Percentiles rank a stretch among this genome's conserved stretches.
Conservation (phyloP, 2,888 invertebrate genomes). For the Leucophora obtusa region DNA sequence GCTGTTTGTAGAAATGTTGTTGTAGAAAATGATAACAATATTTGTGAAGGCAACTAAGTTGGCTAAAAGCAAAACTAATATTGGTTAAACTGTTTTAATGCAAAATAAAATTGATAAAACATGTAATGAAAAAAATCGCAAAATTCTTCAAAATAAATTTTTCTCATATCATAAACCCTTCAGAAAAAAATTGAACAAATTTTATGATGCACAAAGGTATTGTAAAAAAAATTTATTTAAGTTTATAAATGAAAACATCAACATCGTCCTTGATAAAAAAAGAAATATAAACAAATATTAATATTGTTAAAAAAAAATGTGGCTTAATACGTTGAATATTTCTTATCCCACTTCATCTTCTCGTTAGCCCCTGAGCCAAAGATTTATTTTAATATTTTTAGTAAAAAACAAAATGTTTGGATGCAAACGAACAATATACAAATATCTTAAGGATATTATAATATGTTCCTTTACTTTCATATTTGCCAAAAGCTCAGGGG, state of each 20-base stretch:
- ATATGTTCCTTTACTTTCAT: conserved; percentile 18
- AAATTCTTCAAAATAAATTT: not conserved
- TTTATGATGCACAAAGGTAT: conserved; percentile 78
- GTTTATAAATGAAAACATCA: conserved; percentile 52
- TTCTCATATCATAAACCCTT: not conserved
- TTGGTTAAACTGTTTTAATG: not conserved
- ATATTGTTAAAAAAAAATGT: conserved; percentile 61
- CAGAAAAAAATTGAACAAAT: conserved; percentile 68
- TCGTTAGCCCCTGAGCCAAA: conserved; percentile 15
- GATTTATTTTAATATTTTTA: conserved; percentile 17
- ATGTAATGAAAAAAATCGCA: conserved; percentile 15
- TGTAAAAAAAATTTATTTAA: conserved; percentile 71
- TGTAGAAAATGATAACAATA: conserved; percentile 49
- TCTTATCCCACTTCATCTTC: conserved; percentile 52
- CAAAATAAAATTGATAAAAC: conserved; percentile 4
- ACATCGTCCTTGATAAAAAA: conserved; percentile 30
- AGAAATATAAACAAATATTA: conserved; percentile 63
- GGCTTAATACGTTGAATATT: conserved; percentile 70
- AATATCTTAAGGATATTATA: conserved; percentile 77
- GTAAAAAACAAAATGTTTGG: conserved; percentile 70
- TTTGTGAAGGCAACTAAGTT: conserved; percentile 28
- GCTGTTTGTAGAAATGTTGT: conserved; percentile 7
- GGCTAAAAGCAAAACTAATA: conserved; percentile 3
- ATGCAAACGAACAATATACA: conserved; percentile 66
- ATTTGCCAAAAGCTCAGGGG: conserved; percentile 58